Conservation (phyloP, 2,888 invertebrate genomes). For the Dioctria linearis region DNA sequence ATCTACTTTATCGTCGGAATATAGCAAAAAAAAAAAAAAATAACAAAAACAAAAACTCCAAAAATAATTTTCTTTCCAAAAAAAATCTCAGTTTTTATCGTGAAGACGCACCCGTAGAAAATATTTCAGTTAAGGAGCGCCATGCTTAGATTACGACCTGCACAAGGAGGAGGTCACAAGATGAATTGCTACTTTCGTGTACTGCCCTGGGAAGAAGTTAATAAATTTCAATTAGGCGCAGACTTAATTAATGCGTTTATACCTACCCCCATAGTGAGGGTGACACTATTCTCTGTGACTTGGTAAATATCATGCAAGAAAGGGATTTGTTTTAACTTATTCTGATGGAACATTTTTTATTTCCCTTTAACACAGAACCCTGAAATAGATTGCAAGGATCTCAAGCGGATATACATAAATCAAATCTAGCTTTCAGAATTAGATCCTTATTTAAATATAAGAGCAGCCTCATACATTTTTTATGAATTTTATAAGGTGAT, state of each 20-base stretch:
- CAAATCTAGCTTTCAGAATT: not conserved
- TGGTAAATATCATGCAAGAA: not conserved
- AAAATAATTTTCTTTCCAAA: not conserved
- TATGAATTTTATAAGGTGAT: not conserved
- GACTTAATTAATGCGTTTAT: conserved; percentile 34
- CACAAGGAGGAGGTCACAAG: conserved; percentile 8
- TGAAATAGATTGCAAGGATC: not conserved
- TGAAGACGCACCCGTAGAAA: conserved; percentile 10
- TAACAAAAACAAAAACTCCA: not conserved
- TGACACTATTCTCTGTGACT: conserved; percentile 10
- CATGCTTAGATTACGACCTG: conserved; percentile 31
- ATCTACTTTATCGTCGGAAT: not conserved
- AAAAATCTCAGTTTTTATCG: not conserved
- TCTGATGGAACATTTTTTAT: not conserved
- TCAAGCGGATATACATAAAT: not conserved
- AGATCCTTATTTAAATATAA: not conserved
- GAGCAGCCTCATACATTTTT: not conserved
- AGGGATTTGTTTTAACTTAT: conserved; percentile 13
- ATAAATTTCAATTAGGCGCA: conserved; percentile 31
- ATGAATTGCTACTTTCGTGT: conserved; percentile 15
- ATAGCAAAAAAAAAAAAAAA: too few species aligned
- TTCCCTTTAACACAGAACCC: not conserved
- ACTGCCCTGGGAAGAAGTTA: conserved; percentile 24
- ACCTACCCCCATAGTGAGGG: not conserved
- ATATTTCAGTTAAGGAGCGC: not conserved